Evolutionary conservation across 2,888 invertebrate genomes (phyloP), one percentile per base, ranked within the genome.

Genomic region (Volucella inanis): DNA sequence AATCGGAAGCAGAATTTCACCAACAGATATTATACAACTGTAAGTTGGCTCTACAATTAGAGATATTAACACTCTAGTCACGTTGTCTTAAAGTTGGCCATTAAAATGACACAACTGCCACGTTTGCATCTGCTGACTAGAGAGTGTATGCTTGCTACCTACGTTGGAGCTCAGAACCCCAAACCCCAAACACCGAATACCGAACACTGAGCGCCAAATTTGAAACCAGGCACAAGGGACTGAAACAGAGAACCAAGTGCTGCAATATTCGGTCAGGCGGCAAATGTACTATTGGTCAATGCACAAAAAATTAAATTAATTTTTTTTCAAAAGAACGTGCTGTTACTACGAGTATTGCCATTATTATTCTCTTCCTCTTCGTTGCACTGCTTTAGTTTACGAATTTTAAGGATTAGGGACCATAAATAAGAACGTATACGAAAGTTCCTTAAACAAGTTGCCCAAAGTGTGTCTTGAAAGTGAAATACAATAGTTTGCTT

Each of bases 61-160:
- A 72, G 76, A 62, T 62, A 77, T 85, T 77, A 76, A 68, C 62
- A 81, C 76, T 52, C 81, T 72, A 76, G 81, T 85, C 85, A 85
- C 85, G 85, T 85, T 50, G 76, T 52, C n/a, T 67, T 65, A 77
- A 81, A 85, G 85, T 85, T 81, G 81, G 81, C 81, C 85, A 77
- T 85, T 85, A 81, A 85, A 81, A 85, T 81, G 85, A 81, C 85
- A 85, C 84, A 81, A 85, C 55, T 85, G 81, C 85, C 70, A 77
- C 85, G 81, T 85, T 85, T 85, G 81, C 85, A 85, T 85, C 68
- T 77, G 83, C 80, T 75, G 80, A 65, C 84, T 54, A 12, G 4
- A 6, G 45, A 50, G 45, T 8, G 31, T 31, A 31, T 49, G 52
- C 11, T 3, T 74, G 10, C 12, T 43, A 14, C 18, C 31, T 31